Conservation (phyloP, 92 coral and sea anemone species). For the Siderastrea radians region DNA sequence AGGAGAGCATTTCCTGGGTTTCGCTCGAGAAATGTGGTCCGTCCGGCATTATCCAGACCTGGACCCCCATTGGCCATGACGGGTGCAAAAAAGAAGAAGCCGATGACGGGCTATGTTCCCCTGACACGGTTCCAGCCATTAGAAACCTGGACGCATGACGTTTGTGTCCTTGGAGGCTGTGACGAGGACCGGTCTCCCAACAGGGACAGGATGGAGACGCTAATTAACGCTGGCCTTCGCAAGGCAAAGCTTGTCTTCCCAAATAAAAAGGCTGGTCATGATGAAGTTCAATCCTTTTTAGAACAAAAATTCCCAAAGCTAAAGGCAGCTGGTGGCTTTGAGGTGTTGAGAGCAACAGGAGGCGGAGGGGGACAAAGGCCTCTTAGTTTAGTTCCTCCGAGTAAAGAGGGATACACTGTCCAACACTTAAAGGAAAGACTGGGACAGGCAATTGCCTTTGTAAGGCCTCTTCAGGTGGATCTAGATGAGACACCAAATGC, state of each 20-base stretch:
- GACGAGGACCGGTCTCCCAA: slow-evolving; percentile 59
- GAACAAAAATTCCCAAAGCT: slow-evolving; percentile 71
- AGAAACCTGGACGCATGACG: too few relatives aligned
- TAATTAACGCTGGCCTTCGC: slow-evolving; percentile 68
- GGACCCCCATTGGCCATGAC: too few relatives aligned
- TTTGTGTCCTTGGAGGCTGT: too few relatives aligned
- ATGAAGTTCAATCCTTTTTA: slow-evolving; percentile 56
- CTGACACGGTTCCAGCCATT: too few relatives aligned
- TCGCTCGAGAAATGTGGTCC: too few relatives aligned
- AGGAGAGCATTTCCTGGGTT: too few relatives aligned
- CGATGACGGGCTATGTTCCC: too few relatives aligned
- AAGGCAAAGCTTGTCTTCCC: slow-evolving; percentile 68
- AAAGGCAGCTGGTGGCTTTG: slow-evolving; percentile 65
- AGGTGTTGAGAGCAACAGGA: slow-evolving; percentile 67
- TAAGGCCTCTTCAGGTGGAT: slow-evolving; percentile 73
- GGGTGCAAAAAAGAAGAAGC: too few relatives aligned
- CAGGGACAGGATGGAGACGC: slow-evolving; percentile 60
- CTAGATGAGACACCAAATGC: too few relatives aligned
- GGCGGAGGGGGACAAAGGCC: slow-evolving; percentile 66
- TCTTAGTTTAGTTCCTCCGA: slow-evolving; percentile 38
- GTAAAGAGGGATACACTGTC: slow-evolving; percentile 57
- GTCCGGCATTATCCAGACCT: too few relatives aligned
- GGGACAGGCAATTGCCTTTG: slow-evolving; percentile 57
- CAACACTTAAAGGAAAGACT: slow-evolving; percentile 61
- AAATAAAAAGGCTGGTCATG: slow-evolving; percentile 62